These are phyloP conservation scores for Andrena minutula DNA, from an alignment of 2,888 invertebrate species.

Conservation along the genomic window DNA sequence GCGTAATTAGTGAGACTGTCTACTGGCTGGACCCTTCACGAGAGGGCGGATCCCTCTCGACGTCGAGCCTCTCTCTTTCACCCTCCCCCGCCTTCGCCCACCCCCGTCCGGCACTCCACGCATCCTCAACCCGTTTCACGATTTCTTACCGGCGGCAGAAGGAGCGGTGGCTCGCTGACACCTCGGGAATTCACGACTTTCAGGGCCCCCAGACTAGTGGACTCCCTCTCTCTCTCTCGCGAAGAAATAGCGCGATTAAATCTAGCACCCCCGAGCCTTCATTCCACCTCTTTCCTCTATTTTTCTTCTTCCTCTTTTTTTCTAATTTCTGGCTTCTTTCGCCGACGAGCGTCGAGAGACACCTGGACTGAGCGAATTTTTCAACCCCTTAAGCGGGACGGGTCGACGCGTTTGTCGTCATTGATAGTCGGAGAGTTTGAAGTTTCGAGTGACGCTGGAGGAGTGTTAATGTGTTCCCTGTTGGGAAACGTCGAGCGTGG, in stretches of 20 bases:
- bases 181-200: conserved; percentile 45
- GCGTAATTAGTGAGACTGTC: conserved; percentile 85
- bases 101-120: conserved; percentile 62
- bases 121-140: conserved; percentile 67
- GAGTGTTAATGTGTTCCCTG: no score
- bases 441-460: no score
- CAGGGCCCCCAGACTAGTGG: conserved; percentile 3
- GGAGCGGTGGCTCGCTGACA: conserved; percentile 55
- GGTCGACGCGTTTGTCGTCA: neutral
- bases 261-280: conserved; percentile 31
- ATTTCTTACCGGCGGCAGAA: conserved; percentile 60
- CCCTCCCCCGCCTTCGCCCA: conserved; percentile 35
- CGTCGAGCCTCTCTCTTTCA: conserved; percentile 65
- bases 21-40: conserved; percentile 76
- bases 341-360: conserved; percentile 1
- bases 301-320: neutral
- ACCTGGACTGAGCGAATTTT: conserved; percentile 6
- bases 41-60: conserved; percentile 72
- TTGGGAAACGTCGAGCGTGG: no score
- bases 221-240: conserved; percentile 4
- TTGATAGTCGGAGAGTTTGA: neutral
- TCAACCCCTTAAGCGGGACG: neutral
- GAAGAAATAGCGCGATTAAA: conserved; percentile 52
- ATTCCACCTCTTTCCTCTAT: conserved; percentile 1
- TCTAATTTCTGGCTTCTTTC: neutral